Conservation (phyloP, 2,888 invertebrate species). For the Nycteola revayana region DNA sequence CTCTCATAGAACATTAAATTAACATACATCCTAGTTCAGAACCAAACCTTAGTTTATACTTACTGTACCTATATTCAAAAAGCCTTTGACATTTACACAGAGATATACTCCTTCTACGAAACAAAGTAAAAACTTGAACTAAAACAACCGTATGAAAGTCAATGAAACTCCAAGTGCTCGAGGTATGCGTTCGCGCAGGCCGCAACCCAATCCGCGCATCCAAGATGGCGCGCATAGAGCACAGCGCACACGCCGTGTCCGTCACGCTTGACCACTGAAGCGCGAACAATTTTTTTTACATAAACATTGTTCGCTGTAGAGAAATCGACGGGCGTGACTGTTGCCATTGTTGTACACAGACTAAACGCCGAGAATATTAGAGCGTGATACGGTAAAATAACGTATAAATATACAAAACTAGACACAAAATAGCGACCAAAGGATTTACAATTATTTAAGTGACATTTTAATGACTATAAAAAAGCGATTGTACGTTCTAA, state of each 20-base stretch:
- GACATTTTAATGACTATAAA: constrained; percentile 17
- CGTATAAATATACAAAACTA: constrained; percentile 40
- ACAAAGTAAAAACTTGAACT: neutral
- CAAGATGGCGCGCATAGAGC: constrained; percentile 74
- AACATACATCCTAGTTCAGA: too few species aligned
- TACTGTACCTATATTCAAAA: too few species aligned
- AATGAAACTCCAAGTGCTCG: constrained; percentile 40
- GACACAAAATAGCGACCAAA: constrained; percentile 12
- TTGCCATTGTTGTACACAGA: constrained; percentile 70
- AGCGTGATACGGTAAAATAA: constrained; percentile 74
- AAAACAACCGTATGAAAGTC: constrained; percentile 23
- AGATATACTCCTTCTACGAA: too few species aligned
- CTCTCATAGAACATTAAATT: too few species aligned
- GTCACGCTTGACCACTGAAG: constrained; percentile 65
- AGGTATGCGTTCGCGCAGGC: constrained; percentile 41
- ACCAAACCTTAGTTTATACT: too few species aligned
- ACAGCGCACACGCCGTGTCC: constrained; percentile 75
- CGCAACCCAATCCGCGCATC: constrained; percentile 74
- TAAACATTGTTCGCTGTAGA: constrained; percentile 79
- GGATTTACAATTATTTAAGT: too few species aligned
- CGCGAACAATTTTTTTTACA: constrained; percentile 73
- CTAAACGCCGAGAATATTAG: constrained; percentile 74
- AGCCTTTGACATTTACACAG: too few species aligned
- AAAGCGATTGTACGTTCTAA: too few species aligned
- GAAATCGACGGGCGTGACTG: constrained; percentile 79